These are phyloP conservation scores for Sclerodermus sp. DNA, from an alignment of 2,888 invertebrate genomes.

Conservation along the genomic window DNA sequence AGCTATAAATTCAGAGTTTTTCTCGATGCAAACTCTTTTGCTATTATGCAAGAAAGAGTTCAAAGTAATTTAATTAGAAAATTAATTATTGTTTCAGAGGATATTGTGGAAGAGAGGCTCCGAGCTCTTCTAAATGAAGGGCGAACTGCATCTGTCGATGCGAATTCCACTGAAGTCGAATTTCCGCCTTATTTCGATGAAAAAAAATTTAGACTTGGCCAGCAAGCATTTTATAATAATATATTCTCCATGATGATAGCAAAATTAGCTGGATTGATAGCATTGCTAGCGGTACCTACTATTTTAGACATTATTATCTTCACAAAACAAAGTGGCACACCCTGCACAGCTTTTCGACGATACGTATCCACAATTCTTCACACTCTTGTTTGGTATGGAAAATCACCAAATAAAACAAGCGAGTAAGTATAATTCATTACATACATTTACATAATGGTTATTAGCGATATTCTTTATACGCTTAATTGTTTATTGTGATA, in stretches of 20 bases:
- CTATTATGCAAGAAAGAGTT: too few species aligned
- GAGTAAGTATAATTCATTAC: slow-evolving; percentile 44
- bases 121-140: slow-evolving; percentile 42
- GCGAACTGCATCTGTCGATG: slow-evolving; percentile 31
- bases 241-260: slow-evolving; percentile 70
- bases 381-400: slow-evolving; percentile 76
- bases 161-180: slow-evolving; percentile 51
- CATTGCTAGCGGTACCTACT: slow-evolving; percentile 74
- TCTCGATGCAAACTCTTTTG: too few species aligned
- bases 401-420: slow-evolving; percentile 57
- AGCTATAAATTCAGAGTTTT: too few species aligned
- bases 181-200: slow-evolving; percentile 72
- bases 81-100: slow-evolving; percentile 13
- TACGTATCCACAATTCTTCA: slow-evolving; percentile 81
- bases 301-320: slow-evolving; percentile 72
- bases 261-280: slow-evolving; percentile 76
- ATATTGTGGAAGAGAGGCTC: slow-evolving; percentile 36
- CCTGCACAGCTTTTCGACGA: slow-evolving; percentile 70
- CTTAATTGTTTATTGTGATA: too few species aligned
- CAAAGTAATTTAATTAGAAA: background rate
- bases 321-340: slow-evolving; percentile 71
- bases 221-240: slow-evolving; percentile 71
- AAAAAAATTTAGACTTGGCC: slow-evolving; percentile 68
- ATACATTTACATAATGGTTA: too few species aligned
- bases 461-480: too few species aligned